These are phyloP conservation scores for Ophiodon elongatus DNA, from an alignment of 2,113 vertebrate species.

Conservation along the genomic window DNA sequence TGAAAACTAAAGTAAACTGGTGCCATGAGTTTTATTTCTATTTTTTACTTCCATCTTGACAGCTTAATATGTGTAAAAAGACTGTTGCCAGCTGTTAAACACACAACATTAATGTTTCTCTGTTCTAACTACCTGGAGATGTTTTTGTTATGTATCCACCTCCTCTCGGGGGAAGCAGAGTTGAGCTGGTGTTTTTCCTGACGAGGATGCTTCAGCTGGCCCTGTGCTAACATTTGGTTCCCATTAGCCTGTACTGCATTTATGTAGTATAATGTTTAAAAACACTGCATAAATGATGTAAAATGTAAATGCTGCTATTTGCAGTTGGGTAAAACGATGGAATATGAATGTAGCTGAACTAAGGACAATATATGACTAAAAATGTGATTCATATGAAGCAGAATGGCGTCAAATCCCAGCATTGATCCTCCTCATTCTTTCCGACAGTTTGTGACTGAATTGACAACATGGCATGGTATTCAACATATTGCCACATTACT, in stretches of 20 bases:
- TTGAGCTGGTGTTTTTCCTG: not conserved
- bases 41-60: not conserved
- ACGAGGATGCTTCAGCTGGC: not conserved
- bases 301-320: slow-evolving; percentile 15
- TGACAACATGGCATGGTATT: slow-evolving; percentile 36
- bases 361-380: not conserved
- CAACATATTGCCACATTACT: slow-evolving; percentile 60
- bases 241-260: slow-evolving; percentile 31
- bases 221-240: slow-evolving; percentile 30
- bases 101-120: not conserved
- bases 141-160: not conserved
- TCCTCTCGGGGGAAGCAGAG: not conserved
- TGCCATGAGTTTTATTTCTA: not conserved
- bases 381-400: not conserved
- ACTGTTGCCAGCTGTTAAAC: not conserved
- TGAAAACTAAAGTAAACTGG: not conserved
- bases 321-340: not conserved
- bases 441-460: slow-evolving; percentile 28
- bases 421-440: not conserved
- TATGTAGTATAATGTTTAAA: slow-evolving; percentile 26
- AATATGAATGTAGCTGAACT: not conserved
- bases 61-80: not conserved
- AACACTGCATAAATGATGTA: slow-evolving; percentile 32
- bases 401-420: not conserved
- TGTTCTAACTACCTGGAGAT: not conserved